phyloP scores from a whole-genome alignment of 2,797 vertebrate species.

The Phataginus tricuspis region DNA sequence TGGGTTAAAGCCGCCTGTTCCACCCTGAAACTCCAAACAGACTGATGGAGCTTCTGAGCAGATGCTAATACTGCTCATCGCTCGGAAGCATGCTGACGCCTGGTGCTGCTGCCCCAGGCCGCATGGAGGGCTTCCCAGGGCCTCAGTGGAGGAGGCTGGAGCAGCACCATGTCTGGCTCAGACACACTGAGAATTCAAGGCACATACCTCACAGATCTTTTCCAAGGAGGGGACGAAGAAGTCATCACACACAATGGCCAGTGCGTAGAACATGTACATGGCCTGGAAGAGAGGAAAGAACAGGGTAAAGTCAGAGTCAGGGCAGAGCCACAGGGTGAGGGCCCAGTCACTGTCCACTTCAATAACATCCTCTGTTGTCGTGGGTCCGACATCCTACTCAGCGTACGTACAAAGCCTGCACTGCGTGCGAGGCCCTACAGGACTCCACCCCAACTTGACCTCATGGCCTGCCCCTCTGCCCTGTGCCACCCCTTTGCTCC shows the following conservation, averaged over 20 bases:
- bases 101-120: too few species aligned
- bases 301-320: neutral
- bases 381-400: neutral
- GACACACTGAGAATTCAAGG: neutral
- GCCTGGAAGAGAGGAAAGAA: slow-evolving; percentile 87
- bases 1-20: neutral
- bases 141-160: neutral
- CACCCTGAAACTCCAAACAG: neutral
- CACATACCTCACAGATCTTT: slow-evolving; percentile 95
- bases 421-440: neutral
- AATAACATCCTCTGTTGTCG: neutral
- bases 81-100: neutral
- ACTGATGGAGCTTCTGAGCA: too few species aligned
- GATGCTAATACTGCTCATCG: neutral
- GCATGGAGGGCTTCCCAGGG: neutral
- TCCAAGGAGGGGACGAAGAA: slow-evolving; percentile 98
- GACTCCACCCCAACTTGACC: neutral
- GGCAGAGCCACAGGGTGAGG: neutral
- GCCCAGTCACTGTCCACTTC: neutral
- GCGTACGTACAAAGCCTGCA: neutral
- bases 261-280: slow-evolving; percentile 97
- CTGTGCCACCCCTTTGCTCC: neutral
- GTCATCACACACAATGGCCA: slow-evolving; percentile 97
- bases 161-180: neutral
- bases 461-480: neutral